phyloP scores from a whole-genome alignment of 2,797 vertebrate genomes.

The Chrosomus eos region DNA sequence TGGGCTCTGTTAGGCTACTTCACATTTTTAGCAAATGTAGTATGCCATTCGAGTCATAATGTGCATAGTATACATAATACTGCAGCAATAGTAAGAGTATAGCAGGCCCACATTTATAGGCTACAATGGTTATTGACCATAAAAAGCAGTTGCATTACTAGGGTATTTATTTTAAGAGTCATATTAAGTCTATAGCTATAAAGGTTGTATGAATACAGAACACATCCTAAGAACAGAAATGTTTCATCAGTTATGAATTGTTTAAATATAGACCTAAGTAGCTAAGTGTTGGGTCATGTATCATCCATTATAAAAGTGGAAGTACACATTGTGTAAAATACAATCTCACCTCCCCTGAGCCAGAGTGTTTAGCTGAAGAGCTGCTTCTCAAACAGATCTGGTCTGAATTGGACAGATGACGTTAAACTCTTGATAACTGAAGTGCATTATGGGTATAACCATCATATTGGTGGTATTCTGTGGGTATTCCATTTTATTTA shows the following conservation, averaged over 20 bases:
- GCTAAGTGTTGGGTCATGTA: neutral
- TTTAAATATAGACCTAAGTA: conserved; percentile 16
- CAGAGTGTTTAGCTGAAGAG: neutral
- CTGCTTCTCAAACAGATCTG: neutral
- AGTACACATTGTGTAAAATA: neutral
- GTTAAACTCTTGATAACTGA: neutral
- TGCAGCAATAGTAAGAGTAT: neutral
- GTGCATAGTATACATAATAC: neutral
- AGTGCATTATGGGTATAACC: neutral
- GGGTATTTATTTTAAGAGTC: neutral
- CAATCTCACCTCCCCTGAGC: neutral
- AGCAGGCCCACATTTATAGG: neutral
- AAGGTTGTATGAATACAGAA: neutral
- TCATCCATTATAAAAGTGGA: neutral
- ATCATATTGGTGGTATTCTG: neutral
- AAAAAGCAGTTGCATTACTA: neutral
- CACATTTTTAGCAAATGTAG: neutral
- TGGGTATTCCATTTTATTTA: neutral
- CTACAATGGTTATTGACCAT: neutral
- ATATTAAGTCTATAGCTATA: neutral
- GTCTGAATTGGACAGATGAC: neutral
- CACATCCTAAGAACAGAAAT: neutral
- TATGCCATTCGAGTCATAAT: neutral
- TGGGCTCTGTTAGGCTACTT: neutral
- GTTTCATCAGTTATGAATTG: neutral